phyloP scores from a whole-genome alignment of 2,888 invertebrate genomes.

The Agonopterix heracliana region DNA sequence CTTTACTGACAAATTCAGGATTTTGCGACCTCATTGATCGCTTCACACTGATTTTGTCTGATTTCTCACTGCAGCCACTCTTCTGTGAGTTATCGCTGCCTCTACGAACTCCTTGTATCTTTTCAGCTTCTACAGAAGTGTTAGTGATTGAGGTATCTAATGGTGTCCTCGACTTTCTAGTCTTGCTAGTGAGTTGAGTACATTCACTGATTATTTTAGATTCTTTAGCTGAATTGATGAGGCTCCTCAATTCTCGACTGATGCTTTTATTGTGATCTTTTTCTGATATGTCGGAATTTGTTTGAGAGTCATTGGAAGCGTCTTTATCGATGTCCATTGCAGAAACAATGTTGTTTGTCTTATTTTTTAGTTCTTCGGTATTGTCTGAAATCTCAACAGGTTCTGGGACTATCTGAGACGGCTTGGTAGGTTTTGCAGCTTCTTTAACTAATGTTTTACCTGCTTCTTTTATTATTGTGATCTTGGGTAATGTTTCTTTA shows the following conservation, averaged over 20 bases:
- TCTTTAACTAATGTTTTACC: conserved; percentile 9
- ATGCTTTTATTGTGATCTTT: conserved; percentile 61
- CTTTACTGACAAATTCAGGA: conserved; percentile 78
- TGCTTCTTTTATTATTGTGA: not conserved
- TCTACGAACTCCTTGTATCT: conserved; percentile 40
- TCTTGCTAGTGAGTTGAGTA: conserved; percentile 70
- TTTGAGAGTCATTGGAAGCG: conserved; percentile 46
- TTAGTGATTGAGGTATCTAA: conserved; percentile 66
- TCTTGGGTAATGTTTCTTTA: not conserved
- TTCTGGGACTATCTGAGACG: too few species aligned
- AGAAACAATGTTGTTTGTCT: conserved; percentile 4
- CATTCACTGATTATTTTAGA: conserved; percentile 80
- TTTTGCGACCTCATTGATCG: conserved; percentile 79
- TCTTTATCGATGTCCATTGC: conserved; percentile 28
- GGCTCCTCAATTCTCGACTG: conserved; percentile 77
- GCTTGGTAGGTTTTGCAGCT: not conserved
- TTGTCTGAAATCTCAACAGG: conserved; percentile 10
- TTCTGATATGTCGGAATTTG: conserved; percentile 41
- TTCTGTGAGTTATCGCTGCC: conserved; percentile 51
- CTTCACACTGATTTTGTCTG: conserved; percentile 43
- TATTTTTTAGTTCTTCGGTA: conserved; percentile 3
- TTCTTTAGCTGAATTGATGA: conserved; percentile 81
- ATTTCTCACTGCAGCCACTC: conserved; percentile 56
- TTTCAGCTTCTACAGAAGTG: conserved; percentile 49
- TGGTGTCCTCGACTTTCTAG: conserved; percentile 57